A percentile compares a stretch with the other conserved stretches of the same genome.
Conservation (phyloP, 2,113 vertebrate species). For the Columba livia region DNA sequence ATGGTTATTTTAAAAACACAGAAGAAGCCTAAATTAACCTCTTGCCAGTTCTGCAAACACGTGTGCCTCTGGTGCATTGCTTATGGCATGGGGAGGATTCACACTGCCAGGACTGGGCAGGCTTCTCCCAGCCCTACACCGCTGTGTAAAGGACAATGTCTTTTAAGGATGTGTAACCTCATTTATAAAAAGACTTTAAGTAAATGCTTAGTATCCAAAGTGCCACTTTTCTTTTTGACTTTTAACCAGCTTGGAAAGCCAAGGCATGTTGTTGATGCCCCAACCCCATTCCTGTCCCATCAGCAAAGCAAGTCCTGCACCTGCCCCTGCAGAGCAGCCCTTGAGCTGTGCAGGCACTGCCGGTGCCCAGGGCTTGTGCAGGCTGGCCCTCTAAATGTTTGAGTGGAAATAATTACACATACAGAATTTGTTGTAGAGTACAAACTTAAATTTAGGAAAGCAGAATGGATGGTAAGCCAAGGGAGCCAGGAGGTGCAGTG, state of each 20-base stretch:
- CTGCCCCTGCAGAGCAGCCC: background rate
- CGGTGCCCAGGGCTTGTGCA: background rate
- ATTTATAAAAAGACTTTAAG: background rate
- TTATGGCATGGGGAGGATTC: background rate
- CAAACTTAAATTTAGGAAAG: background rate
- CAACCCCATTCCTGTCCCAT: background rate
- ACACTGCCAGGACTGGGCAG: background rate
- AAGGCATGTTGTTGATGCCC: background rate
- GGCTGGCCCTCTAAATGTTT: background rate
- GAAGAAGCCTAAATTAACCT: background rate
- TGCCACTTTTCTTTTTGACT: conserved; percentile 6
- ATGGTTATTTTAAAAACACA: background rate
- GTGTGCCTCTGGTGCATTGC: background rate
- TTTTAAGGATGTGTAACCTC: background rate
- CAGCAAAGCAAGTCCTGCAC: background rate
- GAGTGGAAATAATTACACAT: fast-evolving
- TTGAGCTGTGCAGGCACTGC: background rate
- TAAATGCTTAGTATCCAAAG: background rate
- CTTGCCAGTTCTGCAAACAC: background rate
- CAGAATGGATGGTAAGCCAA: background rate
- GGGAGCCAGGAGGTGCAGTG: background rate
- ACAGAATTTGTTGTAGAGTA: background rate
- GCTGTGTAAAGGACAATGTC: background rate
- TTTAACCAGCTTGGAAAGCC: background rate
- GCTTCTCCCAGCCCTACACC: background rate